Evolutionary conservation across 2,113 vertebrate species (phyloP).

Genomic region (Oostethus manadensis): DNA sequence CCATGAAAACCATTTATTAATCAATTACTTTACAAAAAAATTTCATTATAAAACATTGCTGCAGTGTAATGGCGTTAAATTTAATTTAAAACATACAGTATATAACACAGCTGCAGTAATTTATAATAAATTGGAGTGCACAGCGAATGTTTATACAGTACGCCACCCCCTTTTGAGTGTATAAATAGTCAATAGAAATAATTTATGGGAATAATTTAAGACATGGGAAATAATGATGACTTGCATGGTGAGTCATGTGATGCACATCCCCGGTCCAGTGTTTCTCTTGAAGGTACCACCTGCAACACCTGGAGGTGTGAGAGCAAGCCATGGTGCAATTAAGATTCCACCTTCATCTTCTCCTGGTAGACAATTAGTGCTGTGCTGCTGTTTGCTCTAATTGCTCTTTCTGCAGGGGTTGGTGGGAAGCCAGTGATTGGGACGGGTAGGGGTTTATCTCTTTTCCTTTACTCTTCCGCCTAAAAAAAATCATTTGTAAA

Average conservation of each 20-base stretch:
- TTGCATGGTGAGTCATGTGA: slow-evolving; percentile 72
- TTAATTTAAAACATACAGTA: no score
- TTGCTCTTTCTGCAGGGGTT: slow-evolving; percentile 94
- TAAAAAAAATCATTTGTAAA: slow-evolving; percentile 95
- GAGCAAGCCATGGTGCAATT: slow-evolving; percentile 88
- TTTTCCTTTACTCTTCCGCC: slow-evolving; percentile 86
- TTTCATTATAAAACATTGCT: no score
- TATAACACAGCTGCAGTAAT: neutral
- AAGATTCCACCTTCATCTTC: slow-evolving; percentile 88
- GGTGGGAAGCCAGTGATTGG: slow-evolving; percentile 94
- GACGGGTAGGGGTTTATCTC: slow-evolving; percentile 90
- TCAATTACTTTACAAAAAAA: no score
- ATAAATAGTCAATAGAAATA: slow-evolving; percentile 15
- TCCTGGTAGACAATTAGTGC: slow-evolving; percentile 92
- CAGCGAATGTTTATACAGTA: slow-evolving; percentile 6
- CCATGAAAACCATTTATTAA: no score
- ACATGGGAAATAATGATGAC: slow-evolving; percentile 77
- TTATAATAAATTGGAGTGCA: slow-evolving; percentile 13
- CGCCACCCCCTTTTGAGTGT: neutral
- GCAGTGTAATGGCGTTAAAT: no score
- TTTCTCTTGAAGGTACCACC: slow-evolving; percentile 85
- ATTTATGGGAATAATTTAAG: slow-evolving; percentile 16
- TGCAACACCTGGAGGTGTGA: slow-evolving; percentile 86
- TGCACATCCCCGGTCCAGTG: slow-evolving; percentile 9
- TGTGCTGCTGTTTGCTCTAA: slow-evolving; percentile 89